Base-by-base conservation (phyloP, 2,888 invertebrate genomes). In the Bembecia ichneumoniformis region DNA sequence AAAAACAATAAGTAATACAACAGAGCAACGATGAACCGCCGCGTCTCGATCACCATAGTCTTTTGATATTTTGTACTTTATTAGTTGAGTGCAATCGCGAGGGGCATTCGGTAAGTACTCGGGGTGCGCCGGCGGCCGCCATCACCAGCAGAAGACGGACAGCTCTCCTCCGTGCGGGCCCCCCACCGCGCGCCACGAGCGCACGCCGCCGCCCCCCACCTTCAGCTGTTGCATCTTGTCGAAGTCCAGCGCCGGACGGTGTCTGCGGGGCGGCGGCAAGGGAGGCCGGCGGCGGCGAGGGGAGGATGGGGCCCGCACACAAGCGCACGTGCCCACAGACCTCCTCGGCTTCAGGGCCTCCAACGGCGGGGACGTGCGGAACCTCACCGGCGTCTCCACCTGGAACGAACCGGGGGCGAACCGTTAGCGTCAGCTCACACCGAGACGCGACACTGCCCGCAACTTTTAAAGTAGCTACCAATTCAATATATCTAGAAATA, bases 161-260 rank as follows among this genome's bases (percentile, higher is more conserved):
- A 93, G 88, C 83, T 93, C 93, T 47, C 92, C 93, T 62, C 91
- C 90, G 61, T 91, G 90, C 54, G 88, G 89, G 59, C 60, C 86
- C 64, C 90, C 90, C 66, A 90, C 90, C 66, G 90, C 90, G 62
- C 93, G 89, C 93, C 93, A 93, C 61, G 92, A 90, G 51, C 92
- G 91, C 72, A 93, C 92, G 47, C 92, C 82, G 58, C 77, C 82
- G 58, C 77, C 77, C 48, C 92, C 90, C 69, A 93, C 91, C 80
- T 93, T 93, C 86, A 93, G 77, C 93, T 96, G 95, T 89, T 96
- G 96, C 96, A 97, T 97, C 89, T 97, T 97, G 82, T 97, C 97
- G 78, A 97, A 96, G 89, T 97, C 96, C 71, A 97, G 91, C 82
- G 96, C 96, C 60, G 97, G 97, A 73, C 96, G 90, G 78, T 93